These are phyloP conservation scores for Podargus strigoides DNA, from an alignment of 2,797 vertebrate species.

Conservation along the genomic window DNA sequence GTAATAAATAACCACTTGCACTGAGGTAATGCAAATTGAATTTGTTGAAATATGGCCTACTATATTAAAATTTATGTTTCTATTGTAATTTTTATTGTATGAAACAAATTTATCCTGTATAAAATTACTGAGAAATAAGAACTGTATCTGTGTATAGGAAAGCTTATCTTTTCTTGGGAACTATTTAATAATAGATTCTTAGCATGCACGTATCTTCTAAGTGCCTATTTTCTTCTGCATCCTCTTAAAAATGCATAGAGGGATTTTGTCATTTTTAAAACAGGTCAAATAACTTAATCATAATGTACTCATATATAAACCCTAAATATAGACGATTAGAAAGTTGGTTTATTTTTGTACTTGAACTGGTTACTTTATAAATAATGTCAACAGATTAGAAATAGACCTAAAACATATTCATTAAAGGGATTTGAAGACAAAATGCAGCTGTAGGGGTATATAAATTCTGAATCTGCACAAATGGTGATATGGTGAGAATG, in stretches of 20 bases:
- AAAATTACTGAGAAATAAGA: conserved; percentile 57
- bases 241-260: conserved; percentile 1
- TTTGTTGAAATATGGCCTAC: conserved; percentile 86
- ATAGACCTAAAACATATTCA: background rate
- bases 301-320: background rate
- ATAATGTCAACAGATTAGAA: background rate
- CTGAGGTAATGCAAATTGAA: conserved; percentile 76
- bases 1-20: conserved; percentile 86
- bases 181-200: conserved; percentile 26
- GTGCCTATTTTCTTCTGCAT: background rate
- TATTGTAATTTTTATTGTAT: conserved; percentile 71
- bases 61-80: conserved; percentile 84
- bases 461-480: background rate
- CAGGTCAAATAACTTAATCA: background rate
- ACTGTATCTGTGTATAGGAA: background rate
- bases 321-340: background rate
- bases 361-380: background rate
- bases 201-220: background rate
- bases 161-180: conserved; percentile 28
- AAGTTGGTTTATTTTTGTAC: background rate
- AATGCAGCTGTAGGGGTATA: background rate
- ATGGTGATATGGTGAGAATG: background rate
- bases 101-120: conserved; percentile 51
- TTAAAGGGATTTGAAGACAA: background rate
- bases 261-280: conserved; percentile 1